A percentile compares a stretch with the other conserved stretches of the same genome.
phyloP scores from a whole-genome alignment of 2,113 vertebrate genomes.

The Campylomormyrus tamandua region DNA sequence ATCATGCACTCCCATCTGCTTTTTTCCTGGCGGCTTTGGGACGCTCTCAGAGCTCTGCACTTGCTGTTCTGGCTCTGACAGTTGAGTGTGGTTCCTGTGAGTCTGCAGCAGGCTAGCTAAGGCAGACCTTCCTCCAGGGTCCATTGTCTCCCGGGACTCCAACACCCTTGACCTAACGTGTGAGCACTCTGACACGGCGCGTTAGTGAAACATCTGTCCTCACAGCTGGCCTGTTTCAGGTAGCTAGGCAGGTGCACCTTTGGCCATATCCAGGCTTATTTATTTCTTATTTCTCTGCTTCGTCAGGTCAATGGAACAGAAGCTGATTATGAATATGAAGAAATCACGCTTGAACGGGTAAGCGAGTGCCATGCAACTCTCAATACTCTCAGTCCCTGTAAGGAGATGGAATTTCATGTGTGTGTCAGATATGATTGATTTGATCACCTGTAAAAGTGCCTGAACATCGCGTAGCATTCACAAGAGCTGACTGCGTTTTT shows the following conservation, averaged over 20 bases:
- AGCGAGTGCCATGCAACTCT: conserved; percentile 21
- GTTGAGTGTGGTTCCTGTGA: not conserved
- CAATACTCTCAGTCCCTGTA: not conserved
- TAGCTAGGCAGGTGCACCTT: not conserved
- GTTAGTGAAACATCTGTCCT: not conserved
- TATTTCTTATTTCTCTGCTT: not conserved
- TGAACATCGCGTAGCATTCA: not conserved
- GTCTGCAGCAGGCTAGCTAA: not conserved
- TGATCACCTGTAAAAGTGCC: not conserved
- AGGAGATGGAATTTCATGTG: not conserved
- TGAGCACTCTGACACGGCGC: not conserved
- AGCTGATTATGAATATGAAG: conserved; percentile 94
- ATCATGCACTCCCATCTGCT: not conserved
- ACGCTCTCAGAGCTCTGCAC: not conserved
- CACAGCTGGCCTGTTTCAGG: not conserved
- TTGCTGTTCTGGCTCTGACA: not conserved
- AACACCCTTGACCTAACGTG: not conserved
- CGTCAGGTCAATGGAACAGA: conserved; percentile 89
- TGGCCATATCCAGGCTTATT: not conserved
- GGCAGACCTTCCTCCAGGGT: not conserved
- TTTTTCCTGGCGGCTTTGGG: not conserved
- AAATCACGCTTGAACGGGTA: conserved; percentile 96
- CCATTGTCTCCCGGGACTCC: not conserved
- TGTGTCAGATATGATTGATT: not conserved
- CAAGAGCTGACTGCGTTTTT: not conserved